Evolutionary conservation across 2,888 invertebrate species (phyloP).

Genomic region (Vannuccia rotundouncinata): DNA sequence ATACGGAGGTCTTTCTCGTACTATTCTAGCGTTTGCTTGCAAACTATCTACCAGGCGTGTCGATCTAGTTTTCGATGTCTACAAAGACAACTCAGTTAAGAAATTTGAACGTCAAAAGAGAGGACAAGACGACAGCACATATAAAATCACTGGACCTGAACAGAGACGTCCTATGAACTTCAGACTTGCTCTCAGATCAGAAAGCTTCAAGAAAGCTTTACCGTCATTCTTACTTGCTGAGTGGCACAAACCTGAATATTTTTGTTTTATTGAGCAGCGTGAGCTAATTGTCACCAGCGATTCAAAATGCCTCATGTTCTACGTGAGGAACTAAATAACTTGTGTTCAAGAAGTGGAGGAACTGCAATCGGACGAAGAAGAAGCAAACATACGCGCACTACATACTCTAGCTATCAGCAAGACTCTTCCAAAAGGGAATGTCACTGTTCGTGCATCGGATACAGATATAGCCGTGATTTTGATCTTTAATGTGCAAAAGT

Average conservation of each 20-base stretch:
- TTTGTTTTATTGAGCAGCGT: background rate
- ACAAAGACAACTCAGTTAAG: background rate
- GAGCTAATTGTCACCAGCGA: too few species aligned
- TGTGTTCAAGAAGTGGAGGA: background rate
- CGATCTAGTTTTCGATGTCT: slow-evolving; percentile 8
- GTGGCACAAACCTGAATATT: background rate
- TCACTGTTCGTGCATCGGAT: background rate
- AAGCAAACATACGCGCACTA: background rate
- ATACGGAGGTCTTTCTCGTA: background rate
- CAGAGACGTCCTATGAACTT: background rate
- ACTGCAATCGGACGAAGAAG: background rate
- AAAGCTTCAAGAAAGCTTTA: background rate
- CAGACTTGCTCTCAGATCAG: background rate
- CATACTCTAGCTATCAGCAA: background rate
- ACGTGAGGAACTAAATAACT: too few species aligned
- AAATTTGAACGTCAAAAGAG: background rate
- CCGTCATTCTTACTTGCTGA: background rate
- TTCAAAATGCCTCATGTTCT: too few species aligned
- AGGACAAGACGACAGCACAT: background rate
- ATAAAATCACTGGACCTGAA: background rate
- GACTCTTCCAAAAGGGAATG: background rate
- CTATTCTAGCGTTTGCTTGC: background rate
- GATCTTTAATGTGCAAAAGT: background rate
- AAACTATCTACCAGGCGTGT: background rate
- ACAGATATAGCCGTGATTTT: slow-evolving; percentile 8